Evolutionary conservation across 2,797 vertebrate genomes (phyloP), one percentile per base, ranked within the genome.

Genomic region (Yasuhikotakia modesta): DNA sequence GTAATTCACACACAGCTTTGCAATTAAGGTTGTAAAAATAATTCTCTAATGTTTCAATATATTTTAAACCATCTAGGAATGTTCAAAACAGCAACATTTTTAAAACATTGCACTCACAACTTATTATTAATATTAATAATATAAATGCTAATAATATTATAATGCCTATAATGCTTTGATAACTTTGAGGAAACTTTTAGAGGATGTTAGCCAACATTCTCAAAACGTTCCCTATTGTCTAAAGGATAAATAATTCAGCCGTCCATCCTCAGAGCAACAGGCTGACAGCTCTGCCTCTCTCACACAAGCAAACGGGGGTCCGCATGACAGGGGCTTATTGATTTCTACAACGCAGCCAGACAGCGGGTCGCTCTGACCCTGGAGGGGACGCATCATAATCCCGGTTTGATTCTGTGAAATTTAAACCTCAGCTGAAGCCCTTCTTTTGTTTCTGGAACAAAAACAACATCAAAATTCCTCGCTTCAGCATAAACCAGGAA

Each of bases 161-260:
- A n/a, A n/a, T n/a, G n/a, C n/a, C n/a, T n/a, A n/a, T n/a, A n/a
- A n/a, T n/a, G n/a, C 10, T 39, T 4, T 5, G 35, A 39, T 4
- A 39, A 39, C 35, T 39, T 39, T 39, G 35, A 39, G 35, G 10
- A 7, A 35, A 35, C 35, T 35, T 35, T 35, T 6, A 5, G n/a
- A n/a, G n/a, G n/a, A n/a, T n/a, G n/a, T n/a, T n/a, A n/a, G n/a
- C n/a, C n/a, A n/a, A n/a, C n/a, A n/a, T n/a, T n/a, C n/a, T n/a
- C n/a, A n/a, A 8, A 39, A 39, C 5, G 35, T 39, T 39, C 35
- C 35, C 35, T 39, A 8, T 90, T 90, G 85, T 90, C 88, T 89
- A 86, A 91, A 87, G 89, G 90, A 91, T 92, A 92, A 92, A 93
- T 93, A 92, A 92, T 89, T 90, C 88, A 91, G 87, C 89, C 88